Evolutionary conservation across 2,888 invertebrate genomes (phyloP), one percentile per base, ranked within the genome.

Genomic region (Heliconius aoede): DNA sequence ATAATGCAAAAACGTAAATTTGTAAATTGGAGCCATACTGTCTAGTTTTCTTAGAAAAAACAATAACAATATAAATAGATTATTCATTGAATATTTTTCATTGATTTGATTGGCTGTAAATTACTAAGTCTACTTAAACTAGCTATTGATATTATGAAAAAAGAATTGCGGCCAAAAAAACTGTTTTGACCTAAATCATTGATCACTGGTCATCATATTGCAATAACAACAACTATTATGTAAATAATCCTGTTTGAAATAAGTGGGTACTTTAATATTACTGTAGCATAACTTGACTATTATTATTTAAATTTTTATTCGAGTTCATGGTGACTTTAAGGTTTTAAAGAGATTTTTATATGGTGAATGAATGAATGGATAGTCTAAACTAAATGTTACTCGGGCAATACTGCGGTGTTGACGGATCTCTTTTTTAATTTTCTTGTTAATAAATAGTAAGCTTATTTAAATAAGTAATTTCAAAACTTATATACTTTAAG

Each of bases 21-120:
- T 74, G 77, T 77, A 67, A 74, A 26, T 51, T 61, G 74, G 65
- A 74, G 77, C 69, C 77, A 74, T 36, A 67, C 72, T 64, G 77
- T 77, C 77, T 77, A 72, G 60, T 58, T 32, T 69, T 55, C 55
- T 64, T 58, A 76, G 64, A 72, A 76, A 75, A 64, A 71, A 18
- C 18, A 13, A 71, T 32, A 75, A 71, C 51, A 28, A 58, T 62
- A 51, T 58, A 64, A 36, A 32, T 64, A 24, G 24, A 4, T 46
- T 58, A 62, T 55, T 36, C 26, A 36, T 21, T 11, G 28, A 36
- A 64, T 69, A 36, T n/a, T 30, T 9, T 32, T n/a, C 26, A 58
- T 36, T 24, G 15, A 24, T 58, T 32, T 75, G 26, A 32, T 36
- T 69, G 32, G 64, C 36, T 32, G 21, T n/a, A 64, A n/a, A 30